Percentiles rank a stretch among this genome's conserved stretches.
Evolutionary conservation across 2,888 invertebrate genomes (phyloP).

Genomic region (Cosmia pyralina): DNA sequence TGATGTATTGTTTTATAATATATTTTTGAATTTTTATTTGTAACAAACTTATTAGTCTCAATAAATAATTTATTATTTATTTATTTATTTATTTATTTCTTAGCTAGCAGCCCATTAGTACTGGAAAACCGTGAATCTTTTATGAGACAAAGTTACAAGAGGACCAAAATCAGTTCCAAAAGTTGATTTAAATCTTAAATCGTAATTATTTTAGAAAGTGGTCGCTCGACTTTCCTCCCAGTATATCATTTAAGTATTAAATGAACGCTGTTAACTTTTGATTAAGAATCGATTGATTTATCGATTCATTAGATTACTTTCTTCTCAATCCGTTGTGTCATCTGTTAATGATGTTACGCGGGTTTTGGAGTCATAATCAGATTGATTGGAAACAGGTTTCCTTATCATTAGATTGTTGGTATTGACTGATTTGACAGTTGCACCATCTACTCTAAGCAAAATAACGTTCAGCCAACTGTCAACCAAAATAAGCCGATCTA

Average conservation of each 20-base stretch:
- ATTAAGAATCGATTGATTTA: conserved; percentile 60
- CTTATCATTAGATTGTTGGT: not conserved
- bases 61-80: too few species aligned
- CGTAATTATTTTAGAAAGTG: conserved; percentile 61
- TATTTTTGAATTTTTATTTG: too few species aligned
- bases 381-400: conserved; percentile 20
- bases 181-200: conserved; percentile 48
- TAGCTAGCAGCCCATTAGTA: not conserved
- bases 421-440: not conserved
- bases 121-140: fast-evolving
- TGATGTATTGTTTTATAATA: too few species aligned
- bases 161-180: conserved; percentile 23
- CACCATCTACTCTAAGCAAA: not conserved
- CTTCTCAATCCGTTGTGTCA: conserved; percentile 57
- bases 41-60: too few species aligned
- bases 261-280: conserved; percentile 51
- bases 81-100: too few species aligned
- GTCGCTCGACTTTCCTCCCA: conserved; percentile 46
- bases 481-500: too few species aligned
- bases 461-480: not conserved
- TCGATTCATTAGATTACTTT: conserved; percentile 61
- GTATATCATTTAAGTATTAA: conserved; percentile 51
- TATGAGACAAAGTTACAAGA: not conserved
- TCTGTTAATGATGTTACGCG: conserved; percentile 32
- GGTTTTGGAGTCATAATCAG: not conserved